phyloP scores from a whole-genome alignment of 2,888 invertebrate genomes.

The Leptothorax acervorum region DNA sequence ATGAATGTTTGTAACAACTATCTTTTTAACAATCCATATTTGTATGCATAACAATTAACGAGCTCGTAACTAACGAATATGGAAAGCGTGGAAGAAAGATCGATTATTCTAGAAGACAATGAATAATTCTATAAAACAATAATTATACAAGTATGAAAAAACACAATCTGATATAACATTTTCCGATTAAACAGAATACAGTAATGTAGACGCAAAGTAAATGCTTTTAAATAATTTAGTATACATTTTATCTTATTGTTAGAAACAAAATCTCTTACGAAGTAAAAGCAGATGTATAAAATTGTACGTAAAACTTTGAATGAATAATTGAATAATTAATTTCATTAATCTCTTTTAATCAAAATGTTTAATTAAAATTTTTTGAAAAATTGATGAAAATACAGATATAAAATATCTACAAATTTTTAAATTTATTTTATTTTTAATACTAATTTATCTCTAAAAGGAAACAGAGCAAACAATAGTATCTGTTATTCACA shows the following conservation, averaged over 20 bases:
- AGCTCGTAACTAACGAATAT: not conserved
- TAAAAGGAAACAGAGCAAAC: not conserved
- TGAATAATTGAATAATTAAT: not conserved
- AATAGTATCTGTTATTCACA: not conserved
- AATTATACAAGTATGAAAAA: not conserved
- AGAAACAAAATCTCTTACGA: not conserved
- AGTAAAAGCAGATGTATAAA: not conserved
- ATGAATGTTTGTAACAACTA: not conserved
- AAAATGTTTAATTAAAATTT: not conserved
- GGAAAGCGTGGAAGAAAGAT: not conserved
- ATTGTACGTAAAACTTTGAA: not conserved
- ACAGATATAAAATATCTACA: not conserved
- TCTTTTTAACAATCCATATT: not conserved
- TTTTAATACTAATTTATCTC: not conserved
- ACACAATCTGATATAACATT: not conserved
- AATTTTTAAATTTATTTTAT: not conserved
- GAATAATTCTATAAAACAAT: not conserved
- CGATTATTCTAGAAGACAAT: not conserved
- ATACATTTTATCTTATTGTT: not conserved
- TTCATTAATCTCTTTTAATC: not conserved
- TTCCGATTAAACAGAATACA: not conserved
- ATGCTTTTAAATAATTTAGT: not conserved
- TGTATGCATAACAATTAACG: not conserved
- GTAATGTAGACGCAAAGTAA: no score
- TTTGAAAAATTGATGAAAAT: not conserved